Evolutionary conservation across 2,113 vertebrate genomes (phyloP).

Genomic region (Indicator indicator): DNA sequence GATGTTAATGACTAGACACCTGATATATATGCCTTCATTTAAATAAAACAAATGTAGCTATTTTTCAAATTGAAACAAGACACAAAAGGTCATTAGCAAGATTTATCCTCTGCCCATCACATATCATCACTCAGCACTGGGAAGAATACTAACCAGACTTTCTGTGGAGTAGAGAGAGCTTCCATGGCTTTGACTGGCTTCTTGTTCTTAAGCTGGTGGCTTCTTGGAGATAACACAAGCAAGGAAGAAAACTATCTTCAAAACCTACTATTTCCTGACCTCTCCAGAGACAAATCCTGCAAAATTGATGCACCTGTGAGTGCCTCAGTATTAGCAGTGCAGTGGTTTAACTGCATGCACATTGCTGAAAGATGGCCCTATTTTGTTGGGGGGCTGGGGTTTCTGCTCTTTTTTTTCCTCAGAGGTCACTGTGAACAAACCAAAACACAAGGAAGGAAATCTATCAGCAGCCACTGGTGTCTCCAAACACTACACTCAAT

Average conservation of each 20-base stretch:
- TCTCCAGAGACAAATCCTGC: neutral
- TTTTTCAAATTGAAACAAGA: slow-evolving; percentile 32
- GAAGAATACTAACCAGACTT: neutral
- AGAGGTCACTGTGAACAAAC: neutral
- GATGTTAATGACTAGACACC: slow-evolving; percentile 3
- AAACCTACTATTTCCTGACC: neutral
- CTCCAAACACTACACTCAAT: neutral
- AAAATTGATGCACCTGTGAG: neutral
- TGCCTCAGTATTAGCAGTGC: neutral
- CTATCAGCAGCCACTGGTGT: slow-evolving; percentile 7
- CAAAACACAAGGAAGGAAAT: slow-evolving; percentile 28
- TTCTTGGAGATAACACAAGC: neutral
- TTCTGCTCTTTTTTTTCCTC: neutral
- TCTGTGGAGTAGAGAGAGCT: rapidly evolving
- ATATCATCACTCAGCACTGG: neutral
- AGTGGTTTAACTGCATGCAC: neutral
- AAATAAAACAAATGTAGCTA: slow-evolving; percentile 46
- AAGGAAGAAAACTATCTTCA: neutral
- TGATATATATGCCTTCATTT: slow-evolving; percentile 20
- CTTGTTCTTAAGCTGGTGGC: neutral
- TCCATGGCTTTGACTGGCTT: neutral
- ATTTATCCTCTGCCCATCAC: slow-evolving; percentile 42
- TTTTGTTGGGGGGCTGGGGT: neutral
- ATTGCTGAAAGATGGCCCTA: neutral
- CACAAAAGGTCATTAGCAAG: slow-evolving; percentile 47